phyloP scores from a whole-genome alignment of 2,888 invertebrate species.

The Heliconius hortense region DNA sequence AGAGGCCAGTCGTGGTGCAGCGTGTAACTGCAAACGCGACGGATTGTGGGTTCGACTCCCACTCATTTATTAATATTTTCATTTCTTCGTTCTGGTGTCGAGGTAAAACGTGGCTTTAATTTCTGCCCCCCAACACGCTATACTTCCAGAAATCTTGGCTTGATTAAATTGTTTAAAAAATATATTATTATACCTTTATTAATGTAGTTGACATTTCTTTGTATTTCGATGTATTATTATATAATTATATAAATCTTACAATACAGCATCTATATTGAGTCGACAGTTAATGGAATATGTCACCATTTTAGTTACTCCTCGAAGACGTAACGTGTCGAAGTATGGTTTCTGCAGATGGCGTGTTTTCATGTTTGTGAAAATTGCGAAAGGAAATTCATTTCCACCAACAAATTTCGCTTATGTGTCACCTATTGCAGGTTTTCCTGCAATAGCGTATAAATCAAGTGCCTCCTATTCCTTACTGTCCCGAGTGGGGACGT shows the following conservation, averaged over 20 bases:
- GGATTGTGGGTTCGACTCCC: no score
- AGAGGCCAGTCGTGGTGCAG: no score
- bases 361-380: constrained; percentile 31
- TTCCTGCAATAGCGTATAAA: constrained; percentile 64
- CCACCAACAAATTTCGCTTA: constrained; percentile 51
- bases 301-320: background rate
- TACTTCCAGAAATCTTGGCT: no score
- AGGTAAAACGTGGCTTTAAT: no score
- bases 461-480: constrained; percentile 50
- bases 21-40: no score
- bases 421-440: constrained; percentile 60
- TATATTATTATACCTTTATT: background rate
- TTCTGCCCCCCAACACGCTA: no score
- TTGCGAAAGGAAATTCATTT: constrained; percentile 30
- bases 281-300: constrained; percentile 4
- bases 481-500: constrained; percentile 52
- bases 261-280: background rate
- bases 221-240: background rate
- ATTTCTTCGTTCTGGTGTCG: no score
- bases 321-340: constrained; percentile 16
- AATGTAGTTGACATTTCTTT: background rate
- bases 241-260: background rate
- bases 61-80: no score
- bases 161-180: background rate
- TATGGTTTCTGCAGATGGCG: constrained; percentile 36